Percentiles rank a stretch among this genome's conserved stretches.
phyloP scores from a whole-genome alignment of 2,797 vertebrate species.

The Scyliorhinus canicula region DNA sequence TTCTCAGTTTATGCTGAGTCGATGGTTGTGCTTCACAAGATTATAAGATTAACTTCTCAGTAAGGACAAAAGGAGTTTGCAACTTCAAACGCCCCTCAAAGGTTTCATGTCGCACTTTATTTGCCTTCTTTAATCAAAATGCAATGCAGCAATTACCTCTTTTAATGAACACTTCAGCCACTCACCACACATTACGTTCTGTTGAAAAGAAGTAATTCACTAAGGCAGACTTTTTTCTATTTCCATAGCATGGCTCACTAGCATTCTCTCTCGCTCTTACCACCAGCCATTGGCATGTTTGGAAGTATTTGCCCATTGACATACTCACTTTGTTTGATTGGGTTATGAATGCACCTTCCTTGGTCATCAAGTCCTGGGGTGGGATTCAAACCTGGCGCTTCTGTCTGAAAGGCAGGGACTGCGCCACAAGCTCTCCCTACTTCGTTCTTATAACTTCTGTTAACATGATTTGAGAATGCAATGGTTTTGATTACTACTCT shows the following conservation, averaged over 20 bases:
- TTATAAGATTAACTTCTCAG: background rate
- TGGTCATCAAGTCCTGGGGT: no score
- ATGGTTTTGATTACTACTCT: background rate
- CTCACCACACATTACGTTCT: background rate
- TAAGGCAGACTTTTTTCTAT: no score
- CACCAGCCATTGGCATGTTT: no score
- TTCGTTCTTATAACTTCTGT: background rate
- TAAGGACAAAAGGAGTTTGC: background rate
- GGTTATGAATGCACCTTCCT: no score
- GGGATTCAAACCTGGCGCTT: no score
- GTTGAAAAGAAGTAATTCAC: no score
- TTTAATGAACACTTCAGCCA: background rate
- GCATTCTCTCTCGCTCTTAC: no score
- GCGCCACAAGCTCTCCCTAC: no score
- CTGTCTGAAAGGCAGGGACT: no score
- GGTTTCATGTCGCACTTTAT: background rate
- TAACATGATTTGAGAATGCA: background rate
- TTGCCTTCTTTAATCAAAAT: background rate
- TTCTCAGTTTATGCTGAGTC: background rate
- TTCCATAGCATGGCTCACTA: no score
- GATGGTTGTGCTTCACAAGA: background rate
- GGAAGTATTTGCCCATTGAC: no score
- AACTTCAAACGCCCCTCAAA: slow-evolving; percentile 13
- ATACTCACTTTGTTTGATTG: no score
- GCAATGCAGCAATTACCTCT: background rate